Conservation (phyloP, 1,140 invertebrate genomes). For the Rhagoletis zephyria region DNA sequence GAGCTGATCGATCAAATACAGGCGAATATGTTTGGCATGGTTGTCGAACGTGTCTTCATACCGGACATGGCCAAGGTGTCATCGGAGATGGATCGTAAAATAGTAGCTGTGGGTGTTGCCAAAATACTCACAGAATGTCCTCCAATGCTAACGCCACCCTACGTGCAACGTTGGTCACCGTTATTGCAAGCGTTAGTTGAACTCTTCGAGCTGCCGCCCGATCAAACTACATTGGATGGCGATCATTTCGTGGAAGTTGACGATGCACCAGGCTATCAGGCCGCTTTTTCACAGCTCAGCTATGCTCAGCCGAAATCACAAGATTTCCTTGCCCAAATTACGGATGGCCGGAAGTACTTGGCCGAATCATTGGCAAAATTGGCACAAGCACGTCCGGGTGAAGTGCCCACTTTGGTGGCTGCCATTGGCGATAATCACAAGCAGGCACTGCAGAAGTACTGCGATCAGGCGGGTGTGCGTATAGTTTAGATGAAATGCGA, state of each 20-base stretch:
- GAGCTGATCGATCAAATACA: conserved; percentile 90
- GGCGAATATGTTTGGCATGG: conserved; percentile 93
- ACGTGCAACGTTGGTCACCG: conserved; percentile 71
- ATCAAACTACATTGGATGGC: conserved; percentile 84
- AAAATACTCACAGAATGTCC: conserved; percentile 87
- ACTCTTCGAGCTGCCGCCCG: conserved; percentile 90
- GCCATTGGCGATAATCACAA: conserved; percentile 65
- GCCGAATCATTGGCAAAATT: conserved; percentile 81
- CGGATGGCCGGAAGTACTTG: conserved; percentile 80
- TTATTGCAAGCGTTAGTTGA: conserved; percentile 84
- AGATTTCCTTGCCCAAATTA: conserved; percentile 81
- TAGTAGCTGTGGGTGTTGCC: conserved; percentile 89
- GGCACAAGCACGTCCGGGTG: conserved; percentile 77
- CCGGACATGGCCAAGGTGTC: conserved; percentile 89
- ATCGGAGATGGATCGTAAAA: conserved; percentile 87
- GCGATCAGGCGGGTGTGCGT: conserved; percentile 66
- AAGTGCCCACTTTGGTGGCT: conserved; percentile 74
- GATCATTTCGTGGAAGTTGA: conserved; percentile 91
- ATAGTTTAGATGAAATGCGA: conserved; percentile 60
- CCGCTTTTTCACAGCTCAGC: conserved; percentile 88
- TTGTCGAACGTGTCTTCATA: conserved; percentile 89
- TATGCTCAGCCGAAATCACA: conserved; percentile 84
- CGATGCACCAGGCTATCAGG: conserved; percentile 89
- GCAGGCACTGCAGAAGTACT: conserved; percentile 70
- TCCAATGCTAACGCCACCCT: conserved; percentile 65